phyloP scores from a whole-genome alignment of 1,140 invertebrate species.

The Rhagoletis zephyria region DNA sequence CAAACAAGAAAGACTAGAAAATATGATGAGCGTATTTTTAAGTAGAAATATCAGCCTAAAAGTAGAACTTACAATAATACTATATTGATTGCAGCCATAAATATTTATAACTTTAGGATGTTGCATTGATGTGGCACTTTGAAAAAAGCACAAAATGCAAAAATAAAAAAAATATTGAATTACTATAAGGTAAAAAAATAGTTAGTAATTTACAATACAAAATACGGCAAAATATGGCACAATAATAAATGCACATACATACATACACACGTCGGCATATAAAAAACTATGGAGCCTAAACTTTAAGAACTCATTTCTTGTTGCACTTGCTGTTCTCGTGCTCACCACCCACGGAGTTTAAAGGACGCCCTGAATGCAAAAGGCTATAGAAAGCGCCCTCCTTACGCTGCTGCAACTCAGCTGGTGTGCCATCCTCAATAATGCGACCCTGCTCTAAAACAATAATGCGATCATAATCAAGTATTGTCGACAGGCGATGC shows the following conservation, averaged over 20 bases:
- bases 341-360: not conserved
- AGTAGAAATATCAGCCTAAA: not conserved
- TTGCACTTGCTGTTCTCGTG: not conserved
- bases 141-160: not conserved
- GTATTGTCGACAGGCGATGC: conserved; percentile 85
- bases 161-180: too few species aligned
- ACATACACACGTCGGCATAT: too few species aligned
- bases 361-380: conserved; percentile 66
- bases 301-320: not conserved
- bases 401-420: conserved; percentile 77
- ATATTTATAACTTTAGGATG: not conserved
- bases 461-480: conserved; percentile 84
- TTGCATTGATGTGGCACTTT: not conserved
- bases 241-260: too few species aligned
- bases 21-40: conserved; percentile 4
- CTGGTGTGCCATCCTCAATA: conserved; percentile 84
- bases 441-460: conserved; percentile 85
- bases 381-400: conserved; percentile 75
- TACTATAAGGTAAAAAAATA: too few species aligned
- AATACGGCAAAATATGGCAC: too few species aligned
- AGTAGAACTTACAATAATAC: not conserved
- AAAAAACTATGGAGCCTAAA: not conserved
- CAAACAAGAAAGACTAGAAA: conserved; percentile 23
- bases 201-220: too few species aligned
- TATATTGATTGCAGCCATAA: not conserved